phyloP scores from a whole-genome alignment of 2,113 vertebrate species.

The Chloropsis cyanopogon region DNA sequence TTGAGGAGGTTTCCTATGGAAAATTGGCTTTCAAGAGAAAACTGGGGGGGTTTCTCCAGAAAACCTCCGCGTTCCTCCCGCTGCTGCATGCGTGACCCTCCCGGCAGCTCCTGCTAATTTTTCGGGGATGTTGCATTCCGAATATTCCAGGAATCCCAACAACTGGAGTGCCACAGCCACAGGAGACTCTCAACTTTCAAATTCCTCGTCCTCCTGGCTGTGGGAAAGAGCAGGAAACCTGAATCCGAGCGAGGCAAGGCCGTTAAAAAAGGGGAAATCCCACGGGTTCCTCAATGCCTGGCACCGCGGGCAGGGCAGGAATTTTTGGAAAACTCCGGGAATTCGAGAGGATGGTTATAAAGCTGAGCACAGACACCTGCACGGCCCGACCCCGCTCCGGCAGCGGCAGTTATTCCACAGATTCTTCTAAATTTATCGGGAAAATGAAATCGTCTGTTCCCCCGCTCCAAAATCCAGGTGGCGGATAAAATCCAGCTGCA shows the following conservation, averaged over 20 bases:
- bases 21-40: background rate
- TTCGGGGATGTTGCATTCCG: background rate
- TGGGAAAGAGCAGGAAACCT: constrained; percentile 50
- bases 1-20: background rate
- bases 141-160: constrained; percentile 57
- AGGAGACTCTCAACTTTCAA: constrained; percentile 50
- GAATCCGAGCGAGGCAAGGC: constrained; percentile 25
- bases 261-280: background rate
- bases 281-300: background rate
- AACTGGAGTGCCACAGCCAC: background rate
- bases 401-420: background rate
- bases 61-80: rapidly evolving
- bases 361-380: background rate
- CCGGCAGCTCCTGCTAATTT: background rate
- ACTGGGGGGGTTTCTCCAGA: background rate
- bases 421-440: background rate
- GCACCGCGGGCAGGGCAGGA: background rate
- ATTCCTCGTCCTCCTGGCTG: background rate
- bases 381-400: background rate
- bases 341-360: rapidly evolving
- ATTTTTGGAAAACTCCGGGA: background rate
- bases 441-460: background rate
- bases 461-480: background rate
- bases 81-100: background rate
- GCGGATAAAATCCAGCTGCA: constrained; percentile 43